phyloP scores from a whole-genome alignment of 23 tunicate genomes.

The Diplosoma virens region DNA sequence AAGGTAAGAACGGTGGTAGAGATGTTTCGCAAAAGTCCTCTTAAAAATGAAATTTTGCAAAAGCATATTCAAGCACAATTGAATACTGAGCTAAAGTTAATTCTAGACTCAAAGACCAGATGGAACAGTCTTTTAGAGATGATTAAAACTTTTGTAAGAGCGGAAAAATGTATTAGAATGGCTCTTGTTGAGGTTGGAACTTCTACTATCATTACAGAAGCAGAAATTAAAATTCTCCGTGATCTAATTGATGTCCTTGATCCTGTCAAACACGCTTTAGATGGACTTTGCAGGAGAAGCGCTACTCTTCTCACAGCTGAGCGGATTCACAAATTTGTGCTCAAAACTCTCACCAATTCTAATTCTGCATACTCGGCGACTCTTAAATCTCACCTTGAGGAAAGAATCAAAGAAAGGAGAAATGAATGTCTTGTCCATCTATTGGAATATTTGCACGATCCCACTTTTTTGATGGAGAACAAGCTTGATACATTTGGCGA shows the following conservation, averaged over 20 bases:
- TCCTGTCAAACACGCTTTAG: conserved; percentile 43
- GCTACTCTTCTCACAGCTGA: conserved; percentile 47
- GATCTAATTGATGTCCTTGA: conserved; percentile 47
- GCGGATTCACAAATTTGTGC: conserved; percentile 41
- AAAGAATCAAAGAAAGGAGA: conserved; percentile 49
- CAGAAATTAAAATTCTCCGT: conserved; percentile 35
- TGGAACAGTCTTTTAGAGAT: conserved; percentile 69
- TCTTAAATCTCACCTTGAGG: conserved; percentile 36
- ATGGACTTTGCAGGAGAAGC: conserved; percentile 46
- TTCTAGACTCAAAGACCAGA: conserved; percentile 68
- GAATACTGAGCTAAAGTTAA: conserved; percentile 55
- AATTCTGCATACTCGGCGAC: conserved; percentile 35
- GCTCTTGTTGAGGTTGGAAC: conserved; percentile 51
- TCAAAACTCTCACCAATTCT: conserved; percentile 40
- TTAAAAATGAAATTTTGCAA: conserved; percentile 57
- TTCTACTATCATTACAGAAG: conserved; percentile 27
- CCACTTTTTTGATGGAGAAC: conserved; percentile 26
- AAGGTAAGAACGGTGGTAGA: conserved; percentile 47
- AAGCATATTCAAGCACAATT: conserved; percentile 55
- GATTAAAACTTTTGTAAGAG: conserved; percentile 47
- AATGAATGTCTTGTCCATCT: conserved; percentile 36
- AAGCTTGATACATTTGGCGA: conserved; percentile 50
- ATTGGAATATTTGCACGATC: conserved; percentile 45
- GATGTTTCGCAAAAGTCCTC: conserved; percentile 52
- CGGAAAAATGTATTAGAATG: conserved; percentile 59